Percentiles rank a stretch among this genome's conserved stretches.
Evolutionary conservation across 2,113 vertebrate genomes (phyloP).

Genomic region (Phodopus roborovskii): DNA sequence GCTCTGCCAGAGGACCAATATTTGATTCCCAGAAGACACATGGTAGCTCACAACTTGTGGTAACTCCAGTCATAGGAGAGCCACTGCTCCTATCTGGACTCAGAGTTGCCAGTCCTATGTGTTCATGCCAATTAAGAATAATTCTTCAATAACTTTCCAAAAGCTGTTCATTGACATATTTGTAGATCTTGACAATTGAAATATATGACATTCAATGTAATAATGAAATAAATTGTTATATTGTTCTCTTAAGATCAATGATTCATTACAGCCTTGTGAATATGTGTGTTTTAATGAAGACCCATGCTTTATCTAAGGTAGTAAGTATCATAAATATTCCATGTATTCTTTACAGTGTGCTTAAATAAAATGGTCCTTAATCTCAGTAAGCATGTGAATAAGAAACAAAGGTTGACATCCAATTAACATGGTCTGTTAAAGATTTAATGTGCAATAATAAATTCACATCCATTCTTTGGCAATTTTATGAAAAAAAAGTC

Average conservation of each 20-base stretch:
- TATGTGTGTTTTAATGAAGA: constrained; percentile 30
- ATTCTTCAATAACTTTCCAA: neutral
- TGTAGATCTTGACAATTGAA: neutral
- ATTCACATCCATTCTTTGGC: constrained; percentile 84
- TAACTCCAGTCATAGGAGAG: neutral
- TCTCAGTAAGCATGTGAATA: constrained; percentile 79
- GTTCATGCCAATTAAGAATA: neutral
- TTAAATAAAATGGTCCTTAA: constrained; percentile 79
- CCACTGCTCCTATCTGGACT: neutral
- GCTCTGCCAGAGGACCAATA: neutral
- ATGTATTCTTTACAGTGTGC: constrained; percentile 64
- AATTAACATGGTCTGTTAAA: constrained; percentile 87
- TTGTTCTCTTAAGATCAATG: neutral
- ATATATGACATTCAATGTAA: constrained; percentile 22
- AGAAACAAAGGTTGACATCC: constrained; percentile 84
- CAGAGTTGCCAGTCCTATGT: neutral
- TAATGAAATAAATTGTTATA: neutral
- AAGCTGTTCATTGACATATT: neutral
- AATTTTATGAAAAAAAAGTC: constrained; percentile 83
- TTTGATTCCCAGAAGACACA: neutral
- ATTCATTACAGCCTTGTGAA: constrained; percentile 19
- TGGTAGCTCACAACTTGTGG: neutral
- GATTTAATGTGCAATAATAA: constrained; percentile 87
- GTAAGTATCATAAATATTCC: constrained; percentile 76
- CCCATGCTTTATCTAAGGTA: constrained; percentile 40